Conservation (phyloP, 2,797 vertebrate species). For the Oreortyx pictus region DNA sequence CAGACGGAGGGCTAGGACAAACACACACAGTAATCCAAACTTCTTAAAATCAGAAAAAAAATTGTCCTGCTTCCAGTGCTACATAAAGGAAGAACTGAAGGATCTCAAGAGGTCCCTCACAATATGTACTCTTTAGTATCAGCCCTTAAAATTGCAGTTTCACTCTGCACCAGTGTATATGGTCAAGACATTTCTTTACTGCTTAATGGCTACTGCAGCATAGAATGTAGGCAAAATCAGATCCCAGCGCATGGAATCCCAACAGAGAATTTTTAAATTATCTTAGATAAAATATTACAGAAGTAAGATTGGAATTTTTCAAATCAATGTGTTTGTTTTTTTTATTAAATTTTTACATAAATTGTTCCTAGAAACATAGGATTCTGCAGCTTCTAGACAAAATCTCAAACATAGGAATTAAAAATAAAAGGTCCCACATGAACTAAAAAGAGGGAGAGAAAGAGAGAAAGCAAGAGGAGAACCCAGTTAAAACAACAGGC, state of each 20-base stretch:
- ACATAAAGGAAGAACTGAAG: not conserved
- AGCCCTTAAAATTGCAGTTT: not conserved
- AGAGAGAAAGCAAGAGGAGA: not conserved
- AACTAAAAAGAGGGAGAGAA: not conserved
- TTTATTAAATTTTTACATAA: not conserved
- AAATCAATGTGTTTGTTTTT: not conserved
- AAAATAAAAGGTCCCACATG: not conserved
- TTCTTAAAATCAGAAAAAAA: conserved; percentile 19
- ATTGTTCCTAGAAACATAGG: not conserved
- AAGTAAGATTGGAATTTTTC: not conserved
- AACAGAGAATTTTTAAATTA: not conserved
- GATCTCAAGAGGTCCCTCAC: not conserved
- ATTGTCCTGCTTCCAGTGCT: not conserved
- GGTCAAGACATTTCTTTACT: not conserved
- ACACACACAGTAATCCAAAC: not conserved
- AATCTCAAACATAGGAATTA: not conserved
- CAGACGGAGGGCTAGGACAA: not conserved
- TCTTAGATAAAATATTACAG: not conserved
- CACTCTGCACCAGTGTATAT: rapidly evolving
- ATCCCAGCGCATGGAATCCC: not conserved
- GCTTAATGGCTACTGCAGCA: not conserved
- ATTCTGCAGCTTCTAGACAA: not conserved
- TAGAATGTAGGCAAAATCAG: not conserved
- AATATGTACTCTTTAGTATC: not conserved
- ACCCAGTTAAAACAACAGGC: not conserved